Evolutionary conservation across 2,888 invertebrate species (phyloP).

Genomic region (Geophilus truncorum): DNA sequence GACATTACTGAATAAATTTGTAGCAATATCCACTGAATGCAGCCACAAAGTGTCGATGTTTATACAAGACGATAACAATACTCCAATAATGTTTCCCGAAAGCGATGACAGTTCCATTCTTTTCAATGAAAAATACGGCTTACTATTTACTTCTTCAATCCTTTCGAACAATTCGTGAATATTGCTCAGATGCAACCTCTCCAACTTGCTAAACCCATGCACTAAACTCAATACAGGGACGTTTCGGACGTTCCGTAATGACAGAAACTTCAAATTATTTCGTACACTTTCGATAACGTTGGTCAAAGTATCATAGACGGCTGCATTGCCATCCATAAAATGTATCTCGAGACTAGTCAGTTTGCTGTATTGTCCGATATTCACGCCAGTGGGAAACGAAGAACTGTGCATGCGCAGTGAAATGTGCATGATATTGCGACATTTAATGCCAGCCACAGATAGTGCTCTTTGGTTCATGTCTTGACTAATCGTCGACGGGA

Average conservation of each 20-base stretch:
- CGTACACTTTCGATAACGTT: not conserved
- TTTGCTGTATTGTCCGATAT: not conserved
- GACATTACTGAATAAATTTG: not conserved
- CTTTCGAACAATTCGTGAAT: not conserved
- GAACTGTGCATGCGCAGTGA: conserved; percentile 1
- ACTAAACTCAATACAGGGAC: not conserved
- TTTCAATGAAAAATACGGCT: not conserved
- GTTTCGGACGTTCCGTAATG: not conserved
- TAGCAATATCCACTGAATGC: not conserved
- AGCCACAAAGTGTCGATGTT: not conserved
- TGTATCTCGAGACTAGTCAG: not conserved
- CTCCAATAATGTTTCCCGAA: not conserved
- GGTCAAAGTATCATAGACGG: not conserved
- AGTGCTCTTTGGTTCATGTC: not conserved
- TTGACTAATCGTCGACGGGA: not conserved
- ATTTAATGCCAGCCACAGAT: not conserved
- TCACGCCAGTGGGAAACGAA: not conserved
- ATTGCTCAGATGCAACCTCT: not conserved
- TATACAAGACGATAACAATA: not conserved
- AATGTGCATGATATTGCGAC: not conserved
- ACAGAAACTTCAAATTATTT: not conserved
- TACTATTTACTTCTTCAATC: not conserved
- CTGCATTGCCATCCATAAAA: not conserved
- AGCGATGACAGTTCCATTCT: not conserved
- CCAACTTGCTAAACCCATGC: not conserved